These are phyloP conservation scores for Arizona elegans DNA, from an alignment of 2,113 vertebrate genomes.

Conservation along the genomic window DNA sequence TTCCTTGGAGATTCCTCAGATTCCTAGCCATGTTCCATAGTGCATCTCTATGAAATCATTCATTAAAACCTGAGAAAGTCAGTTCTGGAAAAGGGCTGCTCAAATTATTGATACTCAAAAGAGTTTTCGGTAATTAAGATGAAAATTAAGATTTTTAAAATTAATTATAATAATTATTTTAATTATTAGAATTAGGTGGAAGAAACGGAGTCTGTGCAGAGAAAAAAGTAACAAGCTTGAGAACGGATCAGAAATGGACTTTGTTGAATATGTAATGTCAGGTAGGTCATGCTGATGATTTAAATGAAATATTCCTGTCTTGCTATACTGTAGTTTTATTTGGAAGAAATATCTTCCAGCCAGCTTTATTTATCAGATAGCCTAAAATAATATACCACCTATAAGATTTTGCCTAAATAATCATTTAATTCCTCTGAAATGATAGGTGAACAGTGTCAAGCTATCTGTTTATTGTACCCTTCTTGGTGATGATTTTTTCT, in stretches of 20 bases:
- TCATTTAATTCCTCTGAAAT: conserved; percentile 38
- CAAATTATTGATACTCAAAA: not conserved
- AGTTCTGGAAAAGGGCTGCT: not conserved
- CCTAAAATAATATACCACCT: conserved; percentile 24
- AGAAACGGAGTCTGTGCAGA: not conserved
- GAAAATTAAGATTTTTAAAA: not conserved
- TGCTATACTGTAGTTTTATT: not conserved
- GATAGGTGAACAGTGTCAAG: conserved; percentile 24
- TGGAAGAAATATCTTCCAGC: conserved; percentile 3
- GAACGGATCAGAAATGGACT: not conserved
- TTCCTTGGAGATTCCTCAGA: not conserved
- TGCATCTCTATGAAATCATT: not conserved
- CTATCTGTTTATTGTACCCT: conserved; percentile 39
- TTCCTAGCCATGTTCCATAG: not conserved
- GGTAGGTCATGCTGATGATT: not conserved
- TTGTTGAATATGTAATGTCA: not conserved
- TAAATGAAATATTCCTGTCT: not conserved
- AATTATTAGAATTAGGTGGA: not conserved
- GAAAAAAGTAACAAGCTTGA: not conserved
- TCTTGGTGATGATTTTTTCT: conserved; percentile 7
- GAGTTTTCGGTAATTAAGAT: not conserved
- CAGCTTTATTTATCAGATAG: conserved; percentile 20
- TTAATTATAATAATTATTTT: not conserved
- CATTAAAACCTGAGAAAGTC: not conserved
- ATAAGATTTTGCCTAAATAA: conserved; percentile 40